Evolutionary conservation across 2,113 vertebrate genomes (phyloP), one percentile per base, ranked within the genome.

Genomic region (Chaenocephalus aceratus): DNA sequence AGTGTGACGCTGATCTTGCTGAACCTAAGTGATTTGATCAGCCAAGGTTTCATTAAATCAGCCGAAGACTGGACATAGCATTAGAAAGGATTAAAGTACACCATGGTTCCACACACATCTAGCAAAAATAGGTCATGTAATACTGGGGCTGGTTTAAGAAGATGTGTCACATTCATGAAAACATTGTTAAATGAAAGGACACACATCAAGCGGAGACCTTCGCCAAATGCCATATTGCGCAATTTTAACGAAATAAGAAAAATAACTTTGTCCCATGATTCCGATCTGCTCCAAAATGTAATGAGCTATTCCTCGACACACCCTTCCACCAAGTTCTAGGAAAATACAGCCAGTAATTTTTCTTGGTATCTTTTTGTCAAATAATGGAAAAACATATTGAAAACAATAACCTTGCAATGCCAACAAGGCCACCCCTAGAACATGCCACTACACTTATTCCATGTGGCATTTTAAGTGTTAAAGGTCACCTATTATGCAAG

Each of bases 21-120:
- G 62, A 65, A 74, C 53, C 53, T 21, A 60, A 74, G 60, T 57
- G 64, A 86, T 87, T 72, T 51, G 66, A 90, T 85, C 77, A 69
- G 78, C 61, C 41, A 56, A 23, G 44, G 70, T 64, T 84, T 83
- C 23, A 82, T 71, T 81, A 36, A 79, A 72, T 84, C 66, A 75
- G 57, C 49, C n/a, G 0, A 64, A 65, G 59, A 57, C 52, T 14
- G 12, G 41, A 44, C 51, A 11, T 2, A 16, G 65, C 51, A 54
- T 78, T 86, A 84, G 70, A 61, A 58, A 46, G 3, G 52, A 76
- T 70, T 74, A 48, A 75, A 80, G 45, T 67, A 26, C 48, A 56
- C 12, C 10, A 56, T 18, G 7, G 49, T 49, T 79, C 30, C 63
- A 72, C 59, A 72, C 10, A 58, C 80, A 85, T 21, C 13, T 56